phyloP scores from a whole-genome alignment of 2,113 vertebrate species.

The Erpornis zantholeuca region DNA sequence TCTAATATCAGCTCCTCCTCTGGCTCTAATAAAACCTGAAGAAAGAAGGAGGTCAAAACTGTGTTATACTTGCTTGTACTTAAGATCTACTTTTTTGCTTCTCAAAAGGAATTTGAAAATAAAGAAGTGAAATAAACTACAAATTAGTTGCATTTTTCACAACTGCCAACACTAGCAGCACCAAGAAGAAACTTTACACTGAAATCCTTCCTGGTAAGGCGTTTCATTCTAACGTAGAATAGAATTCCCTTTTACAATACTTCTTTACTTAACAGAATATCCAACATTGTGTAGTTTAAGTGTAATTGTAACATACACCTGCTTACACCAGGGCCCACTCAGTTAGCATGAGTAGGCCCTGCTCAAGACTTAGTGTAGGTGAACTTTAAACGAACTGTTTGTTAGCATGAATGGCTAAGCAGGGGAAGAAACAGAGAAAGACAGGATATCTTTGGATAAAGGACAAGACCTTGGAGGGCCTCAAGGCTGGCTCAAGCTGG shows the following conservation, averaged over 20 bases:
- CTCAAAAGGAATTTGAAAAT: neutral
- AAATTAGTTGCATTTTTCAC: neutral
- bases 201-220: neutral
- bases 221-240: neutral
- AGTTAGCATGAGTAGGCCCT: neutral
- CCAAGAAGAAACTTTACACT: neutral
- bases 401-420: neutral
- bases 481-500: neutral
- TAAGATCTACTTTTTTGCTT: neutral
- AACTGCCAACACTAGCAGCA: neutral
- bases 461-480: neutral
- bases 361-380: neutral
- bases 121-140: neutral
- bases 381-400: neutral
- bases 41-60: neutral
- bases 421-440: neutral
- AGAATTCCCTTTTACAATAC: neutral
- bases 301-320: neutral
- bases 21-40: constrained; percentile 89
- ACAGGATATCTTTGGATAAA: neutral
- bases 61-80: neutral
- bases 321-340: no score
- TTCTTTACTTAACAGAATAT: neutral
- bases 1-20: constrained; percentile 87
- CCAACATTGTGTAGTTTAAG: neutral